Conservation (phyloP, 2,888 invertebrate genomes). For the Labia minor region DNA sequence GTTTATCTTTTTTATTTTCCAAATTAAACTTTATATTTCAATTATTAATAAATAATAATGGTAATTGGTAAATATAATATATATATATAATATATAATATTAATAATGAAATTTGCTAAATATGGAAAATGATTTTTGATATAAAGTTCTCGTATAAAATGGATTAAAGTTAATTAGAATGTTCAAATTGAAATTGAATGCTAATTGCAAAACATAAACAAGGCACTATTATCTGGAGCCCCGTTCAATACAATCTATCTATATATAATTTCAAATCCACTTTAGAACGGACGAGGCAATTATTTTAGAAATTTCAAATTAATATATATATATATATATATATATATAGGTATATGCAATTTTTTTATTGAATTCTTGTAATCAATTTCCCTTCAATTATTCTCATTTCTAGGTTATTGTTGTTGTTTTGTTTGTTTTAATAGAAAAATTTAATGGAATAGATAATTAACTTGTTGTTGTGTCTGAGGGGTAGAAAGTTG, state of each 20-base stretch:
- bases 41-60: too few relatives aligned
- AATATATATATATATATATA: background rate
- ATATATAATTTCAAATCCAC: slow-evolving; percentile 4
- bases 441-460: too few relatives aligned
- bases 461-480: too few relatives aligned
- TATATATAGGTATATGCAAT: too few relatives aligned
- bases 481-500: too few relatives aligned
- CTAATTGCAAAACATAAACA: slow-evolving; percentile 13
- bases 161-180: slow-evolving; percentile 7
- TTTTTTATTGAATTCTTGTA: background rate
- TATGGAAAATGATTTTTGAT: background rate
- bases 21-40: too few relatives aligned
- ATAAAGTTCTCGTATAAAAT: background rate
- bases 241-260: background rate
- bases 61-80: background rate
- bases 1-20: too few relatives aligned
- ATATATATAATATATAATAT: background rate
- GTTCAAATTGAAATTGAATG: slow-evolving; percentile 1
- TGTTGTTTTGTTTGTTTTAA: too few relatives aligned
- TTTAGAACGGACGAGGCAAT: background rate
- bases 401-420: too few relatives aligned
- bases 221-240: background rate
- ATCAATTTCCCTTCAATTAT: background rate
- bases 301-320: background rate
- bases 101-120: background rate